Evolutionary conservation across 1,140 invertebrate species (phyloP).

Genomic region (Ladona fulva): DNA sequence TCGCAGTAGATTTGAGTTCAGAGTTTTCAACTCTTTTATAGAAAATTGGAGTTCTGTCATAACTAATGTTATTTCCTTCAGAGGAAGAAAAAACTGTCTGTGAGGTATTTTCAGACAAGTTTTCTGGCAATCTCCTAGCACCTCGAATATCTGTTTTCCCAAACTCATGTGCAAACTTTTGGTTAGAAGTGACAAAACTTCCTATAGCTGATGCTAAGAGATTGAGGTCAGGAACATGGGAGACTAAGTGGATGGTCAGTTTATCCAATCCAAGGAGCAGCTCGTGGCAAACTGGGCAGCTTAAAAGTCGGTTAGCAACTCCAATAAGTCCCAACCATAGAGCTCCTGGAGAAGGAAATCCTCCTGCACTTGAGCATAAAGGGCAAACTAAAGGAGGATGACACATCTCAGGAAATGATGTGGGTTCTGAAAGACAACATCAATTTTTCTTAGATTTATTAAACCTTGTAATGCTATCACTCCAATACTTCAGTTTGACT

Average conservation of each 20-base stretch:
- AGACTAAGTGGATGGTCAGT: constrained; percentile 73
- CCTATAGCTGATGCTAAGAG: neutral
- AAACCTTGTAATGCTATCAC: neutral
- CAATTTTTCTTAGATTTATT: neutral
- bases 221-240: constrained; percentile 41
- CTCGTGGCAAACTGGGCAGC: constrained; percentile 68
- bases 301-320: constrained; percentile 59
- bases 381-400: neutral
- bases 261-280: constrained; percentile 66
- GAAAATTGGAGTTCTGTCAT: too few species aligned
- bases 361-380: neutral
- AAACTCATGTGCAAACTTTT: neutral
- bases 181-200: neutral
- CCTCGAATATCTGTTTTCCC: neutral
- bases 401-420: neutral
- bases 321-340: constrained; percentile 59
- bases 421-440: neutral
- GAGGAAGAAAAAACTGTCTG: too few species aligned
- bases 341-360: constrained; percentile 57
- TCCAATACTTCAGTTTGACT: too few species aligned
- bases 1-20: too few species aligned
- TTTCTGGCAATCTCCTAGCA: neutral
- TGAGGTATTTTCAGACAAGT: too few species aligned
- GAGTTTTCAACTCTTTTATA: too few species aligned
- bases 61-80: too few species aligned